Conservation (phyloP, 2,113 vertebrate genomes). For the Melanerpes formicivorus region DNA sequence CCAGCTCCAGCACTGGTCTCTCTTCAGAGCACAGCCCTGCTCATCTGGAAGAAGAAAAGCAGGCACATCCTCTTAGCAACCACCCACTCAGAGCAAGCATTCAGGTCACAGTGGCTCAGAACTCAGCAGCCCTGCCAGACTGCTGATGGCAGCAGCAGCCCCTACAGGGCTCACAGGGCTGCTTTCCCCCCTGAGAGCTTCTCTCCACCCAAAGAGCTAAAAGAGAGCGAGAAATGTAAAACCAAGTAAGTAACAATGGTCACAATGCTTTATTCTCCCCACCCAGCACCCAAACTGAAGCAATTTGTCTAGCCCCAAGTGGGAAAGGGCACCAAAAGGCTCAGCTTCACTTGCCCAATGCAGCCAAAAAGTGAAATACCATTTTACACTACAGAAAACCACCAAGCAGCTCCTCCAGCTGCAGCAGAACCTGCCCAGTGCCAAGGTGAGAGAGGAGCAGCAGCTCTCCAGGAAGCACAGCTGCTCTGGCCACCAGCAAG, state of each 20-base stretch:
- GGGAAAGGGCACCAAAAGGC: not conserved
- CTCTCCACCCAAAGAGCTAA: not conserved
- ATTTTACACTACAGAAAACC: not conserved
- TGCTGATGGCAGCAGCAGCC: not conserved
- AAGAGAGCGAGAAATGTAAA: not conserved
- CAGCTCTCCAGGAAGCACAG: not conserved
- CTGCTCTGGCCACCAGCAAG: not conserved
- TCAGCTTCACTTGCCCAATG: not conserved
- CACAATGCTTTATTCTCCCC: not conserved
- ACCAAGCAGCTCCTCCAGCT: not conserved
- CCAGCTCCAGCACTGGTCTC: not conserved
- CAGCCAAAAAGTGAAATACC: not conserved
- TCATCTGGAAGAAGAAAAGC: conserved; percentile 25
- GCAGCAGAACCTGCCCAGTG: not conserved
- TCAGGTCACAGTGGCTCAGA: conserved; percentile 37
- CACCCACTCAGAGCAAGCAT: conserved; percentile 25
- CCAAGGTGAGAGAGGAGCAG: not conserved
- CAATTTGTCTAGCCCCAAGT: not conserved
- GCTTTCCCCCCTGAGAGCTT: not conserved
- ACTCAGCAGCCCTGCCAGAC: conserved; percentile 11
- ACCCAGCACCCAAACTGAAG: not conserved
- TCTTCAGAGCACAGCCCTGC: conserved; percentile 2
- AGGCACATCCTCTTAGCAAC: conserved; percentile 31
- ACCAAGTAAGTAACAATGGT: not conserved
- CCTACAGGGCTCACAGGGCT: not conserved